These are phyloP conservation scores for Pinna nobilis DNA, from an alignment of 1,140 invertebrate genomes.

Conservation along the genomic window DNA sequence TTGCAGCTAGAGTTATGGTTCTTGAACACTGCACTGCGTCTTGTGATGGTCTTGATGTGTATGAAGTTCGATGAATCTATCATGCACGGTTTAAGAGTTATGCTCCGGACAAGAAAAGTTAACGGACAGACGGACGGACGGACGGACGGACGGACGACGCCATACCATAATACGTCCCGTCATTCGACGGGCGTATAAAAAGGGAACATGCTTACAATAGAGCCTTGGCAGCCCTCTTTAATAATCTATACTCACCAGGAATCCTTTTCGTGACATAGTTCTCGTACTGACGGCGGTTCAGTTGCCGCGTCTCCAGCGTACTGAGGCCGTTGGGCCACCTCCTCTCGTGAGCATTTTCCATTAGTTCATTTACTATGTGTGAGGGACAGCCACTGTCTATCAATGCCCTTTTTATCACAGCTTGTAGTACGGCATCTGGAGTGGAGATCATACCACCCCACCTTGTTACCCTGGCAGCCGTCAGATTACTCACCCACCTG, in stretches of 20 bases:
- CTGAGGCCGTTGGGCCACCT: constrained; percentile 94
- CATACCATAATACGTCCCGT: too few species aligned
- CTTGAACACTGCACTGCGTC: too few species aligned
- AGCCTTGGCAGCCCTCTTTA: too few species aligned
- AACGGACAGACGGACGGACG: too few species aligned
- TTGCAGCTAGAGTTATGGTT: too few species aligned
- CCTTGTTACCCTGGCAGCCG: constrained; percentile 90
- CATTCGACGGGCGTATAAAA: too few species aligned
- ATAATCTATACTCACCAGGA: constrained; percentile 77
- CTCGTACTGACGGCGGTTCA: constrained; percentile 93
- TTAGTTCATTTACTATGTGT: constrained; percentile 93
- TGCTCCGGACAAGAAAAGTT: too few species aligned
- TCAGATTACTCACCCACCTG: constrained; percentile 89
- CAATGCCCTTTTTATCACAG: constrained; percentile 88
- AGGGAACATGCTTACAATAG: not conserved
- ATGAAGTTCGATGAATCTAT: too few species aligned
- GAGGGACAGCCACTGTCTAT: constrained; percentile 90
- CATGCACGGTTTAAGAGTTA: too few species aligned
- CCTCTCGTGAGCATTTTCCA: constrained; percentile 97
- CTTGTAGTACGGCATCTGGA: constrained; percentile 92
- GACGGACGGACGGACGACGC: too few species aligned
- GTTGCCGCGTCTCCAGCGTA: constrained; percentile 92
- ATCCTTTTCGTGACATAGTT: constrained; percentile 96
- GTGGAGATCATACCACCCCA: constrained; percentile 99
- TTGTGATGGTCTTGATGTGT: too few species aligned